A percentile compares a stretch with the other conserved stretches of the same genome.
Evolutionary conservation across 2,113 vertebrate genomes (phyloP).

Genomic region (Xenotilapia longispinis): DNA sequence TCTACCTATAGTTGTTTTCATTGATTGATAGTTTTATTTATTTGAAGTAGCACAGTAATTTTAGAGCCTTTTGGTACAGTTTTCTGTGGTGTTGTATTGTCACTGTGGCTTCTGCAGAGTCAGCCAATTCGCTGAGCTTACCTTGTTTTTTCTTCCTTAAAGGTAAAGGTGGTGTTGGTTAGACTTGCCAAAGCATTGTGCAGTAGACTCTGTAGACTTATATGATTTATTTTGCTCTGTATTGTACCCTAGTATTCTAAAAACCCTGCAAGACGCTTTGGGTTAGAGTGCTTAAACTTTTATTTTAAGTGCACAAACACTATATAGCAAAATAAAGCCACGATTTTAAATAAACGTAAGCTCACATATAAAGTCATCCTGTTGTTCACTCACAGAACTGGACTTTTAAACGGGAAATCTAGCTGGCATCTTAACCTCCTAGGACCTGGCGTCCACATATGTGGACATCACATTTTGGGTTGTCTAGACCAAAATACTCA

Average conservation of each 20-base stretch:
- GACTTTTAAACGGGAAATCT: not conserved
- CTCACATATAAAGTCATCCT: not conserved
- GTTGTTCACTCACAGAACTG: not conserved
- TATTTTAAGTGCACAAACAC: not conserved
- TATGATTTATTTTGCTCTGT: not conserved
- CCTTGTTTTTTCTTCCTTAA: not conserved
- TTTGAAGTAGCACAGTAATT: not conserved
- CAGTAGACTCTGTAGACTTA: not conserved
- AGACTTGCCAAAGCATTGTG: not conserved
- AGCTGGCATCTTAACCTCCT: not conserved
- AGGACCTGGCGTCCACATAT: not conserved
- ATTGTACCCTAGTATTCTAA: not conserved
- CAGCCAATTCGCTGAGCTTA: not conserved
- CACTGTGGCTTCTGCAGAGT: not conserved
- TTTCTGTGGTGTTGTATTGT: not conserved
- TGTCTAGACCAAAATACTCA: not conserved
- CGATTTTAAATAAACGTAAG: not conserved
- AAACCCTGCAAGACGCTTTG: not conserved
- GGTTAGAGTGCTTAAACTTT: not conserved
- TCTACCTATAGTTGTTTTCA: not conserved
- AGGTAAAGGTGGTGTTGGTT: not conserved
- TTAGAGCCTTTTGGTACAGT: not conserved
- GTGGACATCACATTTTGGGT: not conserved
- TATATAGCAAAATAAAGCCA: not conserved
- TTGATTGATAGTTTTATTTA: not conserved